A percentile compares a stretch with the other conserved stretches of the same genome.
These are phyloP conservation scores for Ormyrus thymus DNA, from an alignment of 2,888 invertebrate species.

Conservation along the genomic window DNA sequence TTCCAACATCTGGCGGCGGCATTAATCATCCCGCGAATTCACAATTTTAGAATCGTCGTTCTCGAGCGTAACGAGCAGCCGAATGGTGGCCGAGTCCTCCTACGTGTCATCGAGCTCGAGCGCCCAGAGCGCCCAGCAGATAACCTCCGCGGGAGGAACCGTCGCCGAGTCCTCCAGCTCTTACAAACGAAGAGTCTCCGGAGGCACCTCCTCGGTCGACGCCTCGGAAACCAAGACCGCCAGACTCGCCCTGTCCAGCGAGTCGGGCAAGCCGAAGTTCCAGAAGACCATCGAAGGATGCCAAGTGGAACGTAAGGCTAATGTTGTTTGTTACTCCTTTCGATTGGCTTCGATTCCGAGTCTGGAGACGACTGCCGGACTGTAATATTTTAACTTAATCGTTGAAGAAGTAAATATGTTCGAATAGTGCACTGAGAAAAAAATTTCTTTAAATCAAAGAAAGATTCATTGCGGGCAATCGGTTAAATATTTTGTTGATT, in stretches of 20 bases:
- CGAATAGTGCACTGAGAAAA: no score
- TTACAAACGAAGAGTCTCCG: slow-evolving; percentile 52
- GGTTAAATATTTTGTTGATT: no score
- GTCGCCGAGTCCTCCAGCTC: slow-evolving; percentile 63
- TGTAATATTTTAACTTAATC: no score
- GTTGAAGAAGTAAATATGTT: no score
- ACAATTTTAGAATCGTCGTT: slow-evolving; percentile 65
- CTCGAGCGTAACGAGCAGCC: slow-evolving; percentile 72
- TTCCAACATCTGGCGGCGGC: no score
- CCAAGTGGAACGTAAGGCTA: slow-evolving; percentile 86
- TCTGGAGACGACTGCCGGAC: no score
- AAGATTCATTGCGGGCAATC: no score
- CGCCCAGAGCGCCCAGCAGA: slow-evolving; percentile 17
- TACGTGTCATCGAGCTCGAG: slow-evolving; percentile 33
- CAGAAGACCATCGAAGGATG: slow-evolving; percentile 85
- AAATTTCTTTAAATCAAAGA: no score
- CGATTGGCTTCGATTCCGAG: no score
- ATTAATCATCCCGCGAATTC: neutral
- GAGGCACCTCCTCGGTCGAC: slow-evolving; percentile 55
- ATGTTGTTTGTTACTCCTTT: neutral
- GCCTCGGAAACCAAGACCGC: slow-evolving; percentile 60
- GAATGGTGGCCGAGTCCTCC: slow-evolving; percentile 61
- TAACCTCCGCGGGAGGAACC: neutral
- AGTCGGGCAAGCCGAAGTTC: slow-evolving; percentile 82
- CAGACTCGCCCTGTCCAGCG: slow-evolving; percentile 61